phyloP scores from a whole-genome alignment of 1,140 invertebrate genomes.

The Coenobita brevimanus region DNA sequence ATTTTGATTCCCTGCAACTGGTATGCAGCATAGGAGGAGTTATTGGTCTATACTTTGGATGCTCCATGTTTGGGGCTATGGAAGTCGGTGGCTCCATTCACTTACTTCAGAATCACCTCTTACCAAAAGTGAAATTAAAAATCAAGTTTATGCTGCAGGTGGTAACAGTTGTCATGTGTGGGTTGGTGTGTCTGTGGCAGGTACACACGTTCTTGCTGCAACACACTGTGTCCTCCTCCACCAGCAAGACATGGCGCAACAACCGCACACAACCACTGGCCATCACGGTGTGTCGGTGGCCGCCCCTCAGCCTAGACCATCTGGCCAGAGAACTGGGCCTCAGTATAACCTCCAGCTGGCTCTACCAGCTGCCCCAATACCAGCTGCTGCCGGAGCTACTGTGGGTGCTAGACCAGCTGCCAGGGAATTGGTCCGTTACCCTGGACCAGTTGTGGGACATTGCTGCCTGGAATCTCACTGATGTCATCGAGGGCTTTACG shows the following conservation, averaged over 20 bases:
- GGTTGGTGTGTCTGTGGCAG: background rate
- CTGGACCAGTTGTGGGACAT: background rate
- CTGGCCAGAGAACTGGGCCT: background rate
- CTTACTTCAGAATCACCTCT: background rate
- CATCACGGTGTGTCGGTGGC: conserved; percentile 13
- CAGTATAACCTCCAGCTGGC: background rate
- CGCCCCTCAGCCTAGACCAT: background rate
- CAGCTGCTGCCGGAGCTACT: conserved; percentile 5
- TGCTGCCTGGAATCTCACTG: conserved; percentile 8
- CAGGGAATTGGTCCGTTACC: background rate
- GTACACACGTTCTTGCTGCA: background rate
- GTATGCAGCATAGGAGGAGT: background rate
- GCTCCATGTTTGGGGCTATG: background rate
- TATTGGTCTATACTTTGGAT: conserved; percentile 9
- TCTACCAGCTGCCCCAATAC: background rate
- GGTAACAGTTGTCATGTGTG: background rate
- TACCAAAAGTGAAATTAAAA: background rate
- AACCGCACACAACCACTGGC: background rate
- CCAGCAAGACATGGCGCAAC: background rate
- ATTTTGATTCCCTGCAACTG: background rate
- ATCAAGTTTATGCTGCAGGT: background rate
- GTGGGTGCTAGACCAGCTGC: background rate
- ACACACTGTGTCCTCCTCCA: background rate
- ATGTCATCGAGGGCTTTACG: background rate
- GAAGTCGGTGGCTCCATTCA: background rate